Base-by-base conservation (phyloP, 2,888 invertebrate species). In the Danaus chrysippus region DNA sequence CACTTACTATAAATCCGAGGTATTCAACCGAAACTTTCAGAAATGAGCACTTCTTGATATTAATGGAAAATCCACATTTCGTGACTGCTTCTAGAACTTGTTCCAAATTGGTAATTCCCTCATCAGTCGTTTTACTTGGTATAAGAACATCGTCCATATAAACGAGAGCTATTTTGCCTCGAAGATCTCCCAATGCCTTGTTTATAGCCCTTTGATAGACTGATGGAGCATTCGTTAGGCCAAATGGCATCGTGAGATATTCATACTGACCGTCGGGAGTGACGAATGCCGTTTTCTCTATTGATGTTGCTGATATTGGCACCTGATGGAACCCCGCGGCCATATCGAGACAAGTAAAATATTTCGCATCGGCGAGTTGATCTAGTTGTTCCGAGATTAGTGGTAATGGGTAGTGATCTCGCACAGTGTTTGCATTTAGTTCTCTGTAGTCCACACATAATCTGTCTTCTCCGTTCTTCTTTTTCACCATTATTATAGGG, bases 1-100 rank as follows among this genome's bases (percentile, higher is more conserved):
- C 42, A 10, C 49, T 10, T 0, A 75, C 57, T 0, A 73, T 54
- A 42, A 70, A 69, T 0, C 73, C 73, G 0, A 74, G 59, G 49
- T 73, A 74, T 11, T 73, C 71, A 3, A 74, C 64, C 0, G 68
- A 41, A 10, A 13, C 13, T 42, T 42, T 17, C n/a, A 55, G 11
- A 34, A 55, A 55, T 12, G 41, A 13, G 42, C 55, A 55, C 15
- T 55, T 55, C 10, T 55, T 55, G 10, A n/a, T 15, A 42, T 55
- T n/a, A n/a, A n/a, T n/a, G n/a, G n/a, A n/a, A n/a, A n/a, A n/a
- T n/a, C n/a, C n/a, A n/a, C n/a, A n/a, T 55, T 12, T 54, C 13
- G 10, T 41, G 12, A 13, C 17, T 41, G 23, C 41, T 34, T 13
- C 41, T 10, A 9, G n/a, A 54, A 42, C 54, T 23, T 54, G 11